A percentile compares a stretch with the other conserved stretches of the same genome.
phyloP scores from a whole-genome alignment of 2,797 vertebrate species.

The Coccyzus lansbergi region DNA sequence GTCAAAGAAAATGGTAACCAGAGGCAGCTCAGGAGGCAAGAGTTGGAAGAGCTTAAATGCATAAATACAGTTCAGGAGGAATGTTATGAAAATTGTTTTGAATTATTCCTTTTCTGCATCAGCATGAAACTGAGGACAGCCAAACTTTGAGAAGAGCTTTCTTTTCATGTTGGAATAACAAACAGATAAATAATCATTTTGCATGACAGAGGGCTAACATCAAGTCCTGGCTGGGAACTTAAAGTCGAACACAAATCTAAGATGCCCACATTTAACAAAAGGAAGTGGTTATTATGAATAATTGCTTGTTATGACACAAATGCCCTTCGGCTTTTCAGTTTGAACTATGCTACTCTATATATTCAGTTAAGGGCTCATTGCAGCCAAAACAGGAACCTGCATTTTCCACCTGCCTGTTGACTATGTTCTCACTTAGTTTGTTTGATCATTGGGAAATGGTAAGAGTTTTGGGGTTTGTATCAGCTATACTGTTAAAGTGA shows the following conservation, averaged over 20 bases:
- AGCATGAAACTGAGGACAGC: neutral
- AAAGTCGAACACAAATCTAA: neutral
- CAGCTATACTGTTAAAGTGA: neutral
- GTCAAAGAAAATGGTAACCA: neutral
- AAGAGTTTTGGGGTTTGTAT: neutral
- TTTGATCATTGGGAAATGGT: neutral
- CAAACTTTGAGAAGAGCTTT: neutral
- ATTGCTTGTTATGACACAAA: neutral
- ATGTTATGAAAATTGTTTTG: neutral
- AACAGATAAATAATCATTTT: neutral
- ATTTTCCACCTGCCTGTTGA: neutral
- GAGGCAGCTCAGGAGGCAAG: neutral
- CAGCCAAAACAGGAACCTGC: neutral
- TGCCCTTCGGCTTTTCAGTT: neutral
- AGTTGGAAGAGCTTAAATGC: neutral
- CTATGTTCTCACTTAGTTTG: neutral
- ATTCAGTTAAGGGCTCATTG: neutral
- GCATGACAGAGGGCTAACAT: neutral
- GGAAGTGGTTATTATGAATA: neutral
- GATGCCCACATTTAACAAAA: neutral
- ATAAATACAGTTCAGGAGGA: neutral
- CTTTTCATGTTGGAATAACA: neutral
- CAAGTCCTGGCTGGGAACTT: neutral
- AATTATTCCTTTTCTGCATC: neutral
- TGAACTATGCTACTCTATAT: neutral